Conservation (phyloP, 1,140 invertebrate genomes). For the Tribolium castaneum region DNA sequence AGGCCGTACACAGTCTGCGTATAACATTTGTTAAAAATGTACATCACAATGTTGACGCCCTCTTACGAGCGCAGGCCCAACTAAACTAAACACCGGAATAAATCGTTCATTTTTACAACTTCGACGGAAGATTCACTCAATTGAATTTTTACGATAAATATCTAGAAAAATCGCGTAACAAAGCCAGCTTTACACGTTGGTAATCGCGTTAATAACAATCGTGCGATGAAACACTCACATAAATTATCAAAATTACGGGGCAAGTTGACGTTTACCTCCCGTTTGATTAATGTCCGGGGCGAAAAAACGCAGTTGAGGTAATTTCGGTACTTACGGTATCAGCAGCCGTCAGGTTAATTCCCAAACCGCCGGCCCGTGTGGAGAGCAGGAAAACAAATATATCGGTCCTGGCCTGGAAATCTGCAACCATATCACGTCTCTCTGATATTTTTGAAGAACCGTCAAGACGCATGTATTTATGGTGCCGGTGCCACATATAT, state of each 20-base stretch:
- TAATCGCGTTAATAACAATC: too few species aligned
- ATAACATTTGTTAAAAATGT: neutral
- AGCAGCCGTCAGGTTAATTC: constrained; percentile 98
- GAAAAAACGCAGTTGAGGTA: neutral
- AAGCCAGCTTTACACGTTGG: too few species aligned
- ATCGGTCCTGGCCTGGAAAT: constrained; percentile 89
- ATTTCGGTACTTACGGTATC: constrained; percentile 84
- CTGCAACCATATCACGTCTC: constrained; percentile 91
- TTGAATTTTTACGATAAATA: too few species aligned
- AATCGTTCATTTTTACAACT: too few species aligned
- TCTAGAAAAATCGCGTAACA: too few species aligned
- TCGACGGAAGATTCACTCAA: too few species aligned
- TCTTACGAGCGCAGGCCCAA: neutral
- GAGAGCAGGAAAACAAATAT: constrained; percentile 97
- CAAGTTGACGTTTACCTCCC: too few species aligned
- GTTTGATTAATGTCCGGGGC: neutral
- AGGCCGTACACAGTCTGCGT: constrained; percentile 5
- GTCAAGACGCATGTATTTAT: constrained; percentile 92
- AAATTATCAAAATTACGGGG: too few species aligned
- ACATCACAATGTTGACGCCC: neutral
- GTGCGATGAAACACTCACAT: too few species aligned
- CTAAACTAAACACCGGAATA: neutral
- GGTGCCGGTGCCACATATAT: constrained; percentile 93
- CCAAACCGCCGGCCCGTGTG: constrained; percentile 95
- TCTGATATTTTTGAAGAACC: constrained; percentile 94